Percentiles rank a stretch among this genome's conserved stretches.
Evolutionary conservation across 2,113 vertebrate species (phyloP).

Genomic region (Pelecanoides urinatrix): DNA sequence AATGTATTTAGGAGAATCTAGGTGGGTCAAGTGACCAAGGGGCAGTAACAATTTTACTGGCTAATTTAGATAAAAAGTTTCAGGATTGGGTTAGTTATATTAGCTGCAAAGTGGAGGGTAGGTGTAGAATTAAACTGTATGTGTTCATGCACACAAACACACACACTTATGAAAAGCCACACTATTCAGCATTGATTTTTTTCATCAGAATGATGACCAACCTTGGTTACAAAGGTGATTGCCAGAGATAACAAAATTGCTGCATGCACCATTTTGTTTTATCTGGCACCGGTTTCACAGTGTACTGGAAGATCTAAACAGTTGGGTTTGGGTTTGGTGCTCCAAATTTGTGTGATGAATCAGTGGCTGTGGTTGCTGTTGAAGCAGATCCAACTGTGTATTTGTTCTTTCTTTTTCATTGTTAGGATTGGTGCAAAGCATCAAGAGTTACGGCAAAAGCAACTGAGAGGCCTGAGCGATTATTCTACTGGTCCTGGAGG

Average conservation of each 20-base stretch:
- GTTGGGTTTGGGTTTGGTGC: not conserved
- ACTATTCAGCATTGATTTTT: not conserved
- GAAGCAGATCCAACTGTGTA: not conserved
- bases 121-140: not conserved
- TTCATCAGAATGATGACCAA: not conserved
- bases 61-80: conserved; percentile 25
- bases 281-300: not conserved
- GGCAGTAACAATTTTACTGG: not conserved
- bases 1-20: conserved; percentile 44
- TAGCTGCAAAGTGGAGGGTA: not conserved
- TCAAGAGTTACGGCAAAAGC: conserved; percentile 85
- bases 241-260: not conserved
- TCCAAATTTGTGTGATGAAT: not conserved
- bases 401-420: conserved; percentile 21
- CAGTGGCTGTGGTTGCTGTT: not conserved
- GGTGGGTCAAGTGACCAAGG: not conserved
- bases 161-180: not conserved
- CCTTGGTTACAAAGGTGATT: not conserved
- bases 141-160: not conserved
- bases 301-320: not conserved
- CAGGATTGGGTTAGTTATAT: not conserved
- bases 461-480: conserved; percentile 72
- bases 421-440: conserved; percentile 88
- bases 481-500: conserved; percentile 48
- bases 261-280: not conserved